Base-by-base conservation (phyloP, 2,797 vertebrate species). In the Hirundo rustica region DNA sequence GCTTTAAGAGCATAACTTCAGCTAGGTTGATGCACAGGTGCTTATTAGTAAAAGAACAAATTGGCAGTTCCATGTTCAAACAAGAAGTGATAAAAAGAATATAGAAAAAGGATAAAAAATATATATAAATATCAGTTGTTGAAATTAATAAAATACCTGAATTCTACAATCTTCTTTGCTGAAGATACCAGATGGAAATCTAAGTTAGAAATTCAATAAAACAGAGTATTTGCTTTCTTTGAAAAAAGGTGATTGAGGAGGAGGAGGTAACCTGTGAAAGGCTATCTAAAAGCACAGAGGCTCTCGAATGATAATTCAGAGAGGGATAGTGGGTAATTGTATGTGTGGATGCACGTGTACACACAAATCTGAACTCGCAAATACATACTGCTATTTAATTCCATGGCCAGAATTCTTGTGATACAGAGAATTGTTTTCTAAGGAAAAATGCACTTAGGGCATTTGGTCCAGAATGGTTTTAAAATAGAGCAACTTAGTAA, bases 321-420 rank as follows among this genome's bases (percentile, higher is more conserved):
- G 60, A 36, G 5, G 11, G 36, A 7, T 9, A 57, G 25, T 4
- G 58, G 32, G 65, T 36, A 36, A 11, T 19, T 26, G 19, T 15
- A 6, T 7, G 13, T 15, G 10, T 47, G 45, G 44, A 42, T 36
- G 25, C 48, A 7, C 20, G 50, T 19, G 20, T 19, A 29, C 42
- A 14, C 0, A 0, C 15, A 57, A 30, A 38, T 45, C 65, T 29
- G 27, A 11, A 57, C 38, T 42, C 73, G 72, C n/a, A 58, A 20
- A 30, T 23, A 1, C 2, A 11, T 16, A 5, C 10, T 29, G 26
- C 0, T 17, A 0, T 60, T 75, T 40, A 20, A 53, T 47, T 26
- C 9, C 17, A 4, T 0, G 7, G 32, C 22, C 88, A 61, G 68
- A 32, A 44, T 25, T 85, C 44, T 19, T 27, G 50, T 40, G 72